Percentiles rank a stretch among this genome's conserved stretches.
phyloP scores from a whole-genome alignment of 2,797 vertebrate species.

The Lophotriccus pileatus region DNA sequence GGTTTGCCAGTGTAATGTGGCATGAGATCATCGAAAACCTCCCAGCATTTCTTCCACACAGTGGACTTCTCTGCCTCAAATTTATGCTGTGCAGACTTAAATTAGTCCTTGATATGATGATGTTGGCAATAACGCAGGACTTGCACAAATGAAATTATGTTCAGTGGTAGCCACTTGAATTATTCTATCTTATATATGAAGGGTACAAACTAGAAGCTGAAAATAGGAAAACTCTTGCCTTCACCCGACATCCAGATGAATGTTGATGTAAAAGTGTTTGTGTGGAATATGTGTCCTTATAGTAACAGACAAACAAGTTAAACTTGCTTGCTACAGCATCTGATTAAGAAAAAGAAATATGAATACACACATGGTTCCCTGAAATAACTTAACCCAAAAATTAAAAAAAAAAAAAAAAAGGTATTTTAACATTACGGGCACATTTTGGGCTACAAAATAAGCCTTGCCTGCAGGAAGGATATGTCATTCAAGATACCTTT shows the following conservation, averaged over 20 bases:
- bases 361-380: accelerated
- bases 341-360: neutral
- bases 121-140: accelerated
- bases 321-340: neutral
- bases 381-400: neutral
- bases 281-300: accelerated
- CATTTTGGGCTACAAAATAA: neutral
- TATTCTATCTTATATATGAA: neutral
- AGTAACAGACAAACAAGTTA: neutral
- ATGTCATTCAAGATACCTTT: neutral
- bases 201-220: neutral
- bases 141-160: neutral
- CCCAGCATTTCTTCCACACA: accelerated
- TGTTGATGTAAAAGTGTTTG: neutral
- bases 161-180: neutral
- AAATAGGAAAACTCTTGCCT: neutral
- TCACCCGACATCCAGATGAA: neutral
- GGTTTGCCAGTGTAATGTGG: neutral
- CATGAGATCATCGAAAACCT: neutral
- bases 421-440: neutral
- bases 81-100: neutral
- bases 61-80: neutral
- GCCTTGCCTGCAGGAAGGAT: accelerated
- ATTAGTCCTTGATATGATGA: neutral
- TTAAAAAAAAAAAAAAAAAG: neutral